Base-by-base conservation (phyloP, 1,140 invertebrate genomes). In the Heterodera schachtii region DNA sequence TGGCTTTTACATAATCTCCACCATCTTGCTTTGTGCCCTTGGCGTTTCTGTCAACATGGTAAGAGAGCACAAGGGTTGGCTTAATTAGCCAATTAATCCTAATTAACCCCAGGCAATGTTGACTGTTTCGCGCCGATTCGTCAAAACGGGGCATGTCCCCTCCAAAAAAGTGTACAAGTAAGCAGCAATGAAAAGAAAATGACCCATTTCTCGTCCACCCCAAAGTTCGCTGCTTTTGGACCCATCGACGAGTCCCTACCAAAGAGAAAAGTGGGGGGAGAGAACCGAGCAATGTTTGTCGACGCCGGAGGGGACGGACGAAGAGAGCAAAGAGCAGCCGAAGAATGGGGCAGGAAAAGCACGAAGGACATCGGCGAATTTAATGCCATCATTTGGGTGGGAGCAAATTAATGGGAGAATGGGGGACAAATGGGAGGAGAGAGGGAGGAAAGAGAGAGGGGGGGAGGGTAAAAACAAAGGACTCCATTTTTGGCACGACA, bases 1-100 rank as follows among this genome's bases (percentile, higher is more conserved):
- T n/a, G 87, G 87, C 52, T 90, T 87, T 67, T 88, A 88, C 76
- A 88, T 88, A 76, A 82, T 88, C 46, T 82, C 78, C 8, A 83
- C 85, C n/a, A 88, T 88, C 52, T 60, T 90, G 43, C 70, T 88
- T 21, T 88, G 86, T 73, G 87, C 87, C 16, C 66, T 86, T 0
- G 87, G 80, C 16, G 87, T 88, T 5, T 84, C 73, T 5, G 79
- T 88, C 44, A 87, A 81, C 8, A 88, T 88, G 88, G 57, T 64
- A 64, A n/a, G 5, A 64, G 16, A 19, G 5, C 19, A 73, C 78
- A 1, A 82, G 86, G 43, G 73, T 87, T 49, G 81, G 75, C 67
- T 85, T 87, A 19, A 85, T 78, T 67, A 66, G 77, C 84, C 67
- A 86, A 66, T 79, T 88, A 41, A 89, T 87, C 64, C 75, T 87